phyloP scores from a whole-genome alignment of 1,140 invertebrate genomes.

The Drosophila repleta region DNA sequence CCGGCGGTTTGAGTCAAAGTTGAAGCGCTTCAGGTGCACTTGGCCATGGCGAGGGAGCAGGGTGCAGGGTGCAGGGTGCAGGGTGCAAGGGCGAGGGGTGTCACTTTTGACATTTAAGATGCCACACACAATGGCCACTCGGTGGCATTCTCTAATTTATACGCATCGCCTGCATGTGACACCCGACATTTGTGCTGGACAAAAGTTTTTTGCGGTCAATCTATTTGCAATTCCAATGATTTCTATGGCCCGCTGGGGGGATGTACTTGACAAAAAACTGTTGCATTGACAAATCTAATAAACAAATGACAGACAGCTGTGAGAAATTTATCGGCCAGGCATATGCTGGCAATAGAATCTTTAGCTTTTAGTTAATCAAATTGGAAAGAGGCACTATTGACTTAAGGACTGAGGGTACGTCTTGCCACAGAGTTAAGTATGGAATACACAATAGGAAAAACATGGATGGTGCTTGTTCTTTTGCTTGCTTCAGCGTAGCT shows the following conservation, averaged over 20 bases:
- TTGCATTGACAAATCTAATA: conserved; percentile 79
- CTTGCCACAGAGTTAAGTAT: not conserved
- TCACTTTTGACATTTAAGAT: conserved; percentile 82
- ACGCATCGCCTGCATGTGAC: conserved; percentile 78
- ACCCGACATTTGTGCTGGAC: conserved; percentile 67
- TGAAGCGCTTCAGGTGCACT: conserved; percentile 67
- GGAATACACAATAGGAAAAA: not conserved
- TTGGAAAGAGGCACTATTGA: not conserved
- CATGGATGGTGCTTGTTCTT: too few relatives aligned
- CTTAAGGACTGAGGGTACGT: not conserved
- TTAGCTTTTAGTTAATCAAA: conserved; percentile 37
- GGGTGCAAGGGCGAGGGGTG: conserved; percentile 56
- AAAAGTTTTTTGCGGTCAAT: conserved; percentile 40
- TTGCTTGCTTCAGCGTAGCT: too few relatives aligned
- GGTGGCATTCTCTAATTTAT: conserved; percentile 61
- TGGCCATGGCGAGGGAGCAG: conserved; percentile 22
- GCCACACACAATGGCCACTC: conserved; percentile 74
- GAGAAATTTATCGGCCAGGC: conserved; percentile 43
- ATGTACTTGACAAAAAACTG: conserved; percentile 49
- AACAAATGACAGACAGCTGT: conserved; percentile 61
- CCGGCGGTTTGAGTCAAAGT: conserved; percentile 65
- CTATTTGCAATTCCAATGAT: conserved; percentile 80
- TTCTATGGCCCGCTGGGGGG: conserved; percentile 50
- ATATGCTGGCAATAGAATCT: not conserved
- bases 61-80: conserved; percentile 22